Base-by-base conservation (phyloP, 2,888 invertebrate species). In the Andrena praecox region DNA sequence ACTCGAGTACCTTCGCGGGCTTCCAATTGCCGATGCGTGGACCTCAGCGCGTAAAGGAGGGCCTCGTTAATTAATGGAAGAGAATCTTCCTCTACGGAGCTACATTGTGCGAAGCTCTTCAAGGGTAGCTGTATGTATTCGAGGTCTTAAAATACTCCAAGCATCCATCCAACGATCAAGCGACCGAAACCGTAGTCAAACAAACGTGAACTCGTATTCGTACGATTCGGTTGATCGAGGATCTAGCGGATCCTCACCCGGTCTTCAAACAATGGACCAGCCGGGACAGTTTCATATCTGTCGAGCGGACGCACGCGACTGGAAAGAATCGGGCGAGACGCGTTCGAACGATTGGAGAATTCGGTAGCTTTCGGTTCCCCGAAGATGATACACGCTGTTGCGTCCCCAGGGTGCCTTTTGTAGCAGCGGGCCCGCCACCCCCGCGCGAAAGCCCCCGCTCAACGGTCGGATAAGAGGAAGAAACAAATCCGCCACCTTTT, bases 401-500 rank as follows among this genome's bases (percentile, higher is more conserved):
- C 74, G 68, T 81, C 80, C 82, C 80, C 71, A 29, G 82, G 82
- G 71, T 85, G 80, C 67, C 82, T 85, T 85, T 87, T 87, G 80
- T 86, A 71, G 59, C 79, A 35, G 24, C 69, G 77, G 63, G 56
- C 60, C 78, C 73, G 77, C 80, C 80, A 79, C 77, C 88, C 82
- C 77, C 80, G 77, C 87, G 80, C 85, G 75, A 85, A 67, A 73
- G 81, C 64, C 86, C 80, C 77, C 79, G 78, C 72, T 77, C 63
- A 60, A 88, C 80, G 87, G 84, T 80, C 85, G 85, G 89, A 91
- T 90, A 91, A 90, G 89, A 89, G 78, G 87, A 88, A 91, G 91
- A 92, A 92, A 92, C 91, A 93, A 93, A 93, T 93, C 93, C 91
- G 89, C 91, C 89, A 93, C 89, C 91, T 93, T 91, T 56, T 80